Evolutionary conservation across 2,888 invertebrate genomes (phyloP), one percentile per base, ranked within the genome.

Genomic region (Cryptophagus acutangulus): DNA sequence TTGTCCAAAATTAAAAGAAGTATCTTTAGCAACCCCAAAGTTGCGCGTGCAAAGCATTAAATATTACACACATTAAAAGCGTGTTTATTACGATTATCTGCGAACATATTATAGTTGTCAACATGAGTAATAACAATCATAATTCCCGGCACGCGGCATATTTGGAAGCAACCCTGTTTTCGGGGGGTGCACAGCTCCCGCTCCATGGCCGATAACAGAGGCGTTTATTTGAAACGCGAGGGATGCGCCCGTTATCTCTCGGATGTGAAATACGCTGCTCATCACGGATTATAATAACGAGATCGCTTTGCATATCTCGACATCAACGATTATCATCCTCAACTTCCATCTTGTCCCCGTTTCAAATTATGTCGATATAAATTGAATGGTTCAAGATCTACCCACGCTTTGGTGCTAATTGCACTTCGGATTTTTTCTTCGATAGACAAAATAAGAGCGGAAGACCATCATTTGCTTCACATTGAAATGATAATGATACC

Each of bases 221-320:
- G 41, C 51, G 46, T 48, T 46, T 40, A 47, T 49, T 45, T n/a
- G n/a, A n/a, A n/a, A n/a, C 50, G 43, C 38, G 40, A 41, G 47
- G 43, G 43, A 41, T 43, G 48, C 48, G 45, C 39, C 46, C 52
- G 51, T 52, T 54, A 54, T 55, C 57, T 49, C 4, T 26, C 10
- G 20, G 6, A 20, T 49, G 64, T 65, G 66, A 66, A 62, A 65
- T 67, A 67, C 66, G 65, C n/a, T n/a, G n/a, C 59, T 63, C 64
- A 64, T 67, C 67, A 65, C 63, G 67, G 67, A 67, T 68, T 68
- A 67, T 66, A 65, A 67, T 66, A 67, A 67, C 66, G 66, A 62
- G 61, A 61, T 58, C 64, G 63, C 60, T 67, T 66, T 65, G 68
- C 67, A 67, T 67, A 68, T 67, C 68, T 63, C n/a, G n/a, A n/a